Evolutionary conservation across 1,140 invertebrate species (phyloP), one percentile per base, ranked within the genome.

Genomic region (Cheumatopsyche charites): DNA sequence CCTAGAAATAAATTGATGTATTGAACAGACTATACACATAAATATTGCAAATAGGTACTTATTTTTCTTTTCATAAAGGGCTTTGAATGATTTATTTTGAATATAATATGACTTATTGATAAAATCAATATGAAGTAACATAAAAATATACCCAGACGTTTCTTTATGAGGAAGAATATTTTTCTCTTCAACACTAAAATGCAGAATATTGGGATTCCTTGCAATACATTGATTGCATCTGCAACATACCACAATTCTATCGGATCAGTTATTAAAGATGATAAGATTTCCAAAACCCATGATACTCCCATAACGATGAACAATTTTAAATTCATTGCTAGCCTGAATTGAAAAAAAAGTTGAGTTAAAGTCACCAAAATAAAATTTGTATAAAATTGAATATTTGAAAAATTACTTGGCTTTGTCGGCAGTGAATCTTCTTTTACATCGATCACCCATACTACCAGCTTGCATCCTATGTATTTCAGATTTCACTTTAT

Each of bases 221-320:
- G 86, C 0, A 90, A 80, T 36, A 86, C 84, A 78, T 90, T 90
- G 2, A 88, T 78, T 0, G 84, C 80, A 77, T 90, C 89, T 1
- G 86, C 82, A 4, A 86, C 79, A 43, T 85, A 80, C 86, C 86
- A 87, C 21, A 86, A 79, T 77, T 84, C 85, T 1, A 77, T 77
- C 7, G 84, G 83, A 66, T 84, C 77, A 9, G 80, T 78, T 68
- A 84, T 79, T 0, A 86, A 23, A 11, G 86, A 86, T 1, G 89
- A 88, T 0, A 89, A 68, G 1, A 91, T 81, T 78, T 92, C 91
- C 0, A 88, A 81, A 0, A 87, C 79, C 90, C 91, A 92, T 0
- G 87, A 86, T 0, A 92, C 87, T 17, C 91, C 91, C 90, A 92
- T 92, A 0, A 92, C 88, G 45, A 91, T 79, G 81, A 91, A 92